Evolutionary conservation across 2,113 vertebrate species (phyloP).

Genomic region (Syrmaticus mikado): DNA sequence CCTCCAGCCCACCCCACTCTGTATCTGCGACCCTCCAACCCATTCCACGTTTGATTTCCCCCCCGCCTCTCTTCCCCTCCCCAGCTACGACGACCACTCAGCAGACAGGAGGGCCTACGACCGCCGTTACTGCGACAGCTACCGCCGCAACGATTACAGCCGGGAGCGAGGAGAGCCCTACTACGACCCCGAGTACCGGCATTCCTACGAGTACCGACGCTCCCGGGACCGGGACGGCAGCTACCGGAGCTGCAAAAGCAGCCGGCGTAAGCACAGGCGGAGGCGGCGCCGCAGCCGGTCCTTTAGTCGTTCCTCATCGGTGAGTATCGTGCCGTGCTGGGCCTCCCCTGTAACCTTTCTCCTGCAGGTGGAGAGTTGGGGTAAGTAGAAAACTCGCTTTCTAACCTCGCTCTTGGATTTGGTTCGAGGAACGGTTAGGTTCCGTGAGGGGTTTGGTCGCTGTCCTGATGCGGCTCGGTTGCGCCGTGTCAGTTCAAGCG

Average conservation of each 20-base stretch:
- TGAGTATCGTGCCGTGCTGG: constrained; percentile 82
- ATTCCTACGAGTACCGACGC: constrained; percentile 88
- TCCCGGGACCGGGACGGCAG: constrained; percentile 85
- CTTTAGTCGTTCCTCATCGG: constrained; percentile 98
- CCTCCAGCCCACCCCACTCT: background rate
- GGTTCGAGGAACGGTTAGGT: background rate
- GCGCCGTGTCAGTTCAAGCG: background rate
- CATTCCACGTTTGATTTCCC: too few relatives aligned
- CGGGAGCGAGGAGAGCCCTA: constrained; percentile 85
- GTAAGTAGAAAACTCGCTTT: constrained; percentile 67
- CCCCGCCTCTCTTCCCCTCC: background rate
- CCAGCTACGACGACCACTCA: constrained; percentile 89
- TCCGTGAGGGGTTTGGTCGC: background rate
- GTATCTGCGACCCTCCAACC: too few relatives aligned
- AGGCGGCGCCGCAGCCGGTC: constrained; percentile 96
- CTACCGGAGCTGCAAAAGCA: constrained; percentile 91
- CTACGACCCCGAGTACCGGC: constrained; percentile 85
- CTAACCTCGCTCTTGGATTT: background rate
- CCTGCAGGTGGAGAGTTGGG: constrained; percentile 52
- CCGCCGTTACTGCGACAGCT: constrained; percentile 89
- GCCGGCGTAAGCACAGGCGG: constrained; percentile 96
- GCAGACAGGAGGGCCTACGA: constrained; percentile 87
- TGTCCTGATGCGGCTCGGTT: background rate
- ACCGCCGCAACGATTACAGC: constrained; percentile 88
- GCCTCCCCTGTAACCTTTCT: constrained; percentile 64